Base-by-base conservation (phyloP, 2,888 invertebrate genomes). In the Malthinus seriepunctatus region DNA sequence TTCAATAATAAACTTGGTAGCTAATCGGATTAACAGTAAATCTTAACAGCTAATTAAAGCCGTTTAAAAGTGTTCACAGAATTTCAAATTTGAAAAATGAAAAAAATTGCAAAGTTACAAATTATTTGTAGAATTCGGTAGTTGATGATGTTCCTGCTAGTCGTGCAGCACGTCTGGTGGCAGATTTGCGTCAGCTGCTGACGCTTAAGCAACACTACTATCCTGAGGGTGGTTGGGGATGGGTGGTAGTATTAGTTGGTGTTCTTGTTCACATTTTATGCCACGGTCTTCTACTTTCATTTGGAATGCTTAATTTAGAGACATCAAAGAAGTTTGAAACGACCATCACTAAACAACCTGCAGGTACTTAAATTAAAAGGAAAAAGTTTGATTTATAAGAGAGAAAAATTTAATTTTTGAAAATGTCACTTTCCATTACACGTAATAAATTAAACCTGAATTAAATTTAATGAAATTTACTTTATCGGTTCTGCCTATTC, bases 191-290 rank as follows among this genome's bases (percentile, higher is more conserved):
- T 51, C 84, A 84, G 69, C 78, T 88, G 67, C 81, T 88, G 54
- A 88, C 88, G 7, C 81, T 88, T 65, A 86, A 88, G 65, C 88
- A 91, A 70, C 90, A 93, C 73, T 92, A 92, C 79, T 93, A 92
- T 78, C 92, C 92, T 32, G 93, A 93, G 78, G 91, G 91, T 6
- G 92, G 91, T 0, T 93, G 92, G 92, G 93, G 93, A 5, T 93
- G 91, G 91, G 85, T 90, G 51, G 87, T 93, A 50, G 83, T 91
- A 1, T 81, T 84, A 11, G 89, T 88, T 23, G 89, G 88, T 11
- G 83, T 90, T 14, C 77, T 89, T 15, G 89, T 88, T 34, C 90
- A 93, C 76, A 80, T 90, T 32, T 78, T 93, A 33, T 85, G 88
- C 12, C 88, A 90, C 70, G 93, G 93, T 1, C 79, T 91, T 65